Evolutionary conservation across 2,888 invertebrate genomes (phyloP), one percentile per base, ranked within the genome.

Genomic region (Cephus rjabovi): DNA sequence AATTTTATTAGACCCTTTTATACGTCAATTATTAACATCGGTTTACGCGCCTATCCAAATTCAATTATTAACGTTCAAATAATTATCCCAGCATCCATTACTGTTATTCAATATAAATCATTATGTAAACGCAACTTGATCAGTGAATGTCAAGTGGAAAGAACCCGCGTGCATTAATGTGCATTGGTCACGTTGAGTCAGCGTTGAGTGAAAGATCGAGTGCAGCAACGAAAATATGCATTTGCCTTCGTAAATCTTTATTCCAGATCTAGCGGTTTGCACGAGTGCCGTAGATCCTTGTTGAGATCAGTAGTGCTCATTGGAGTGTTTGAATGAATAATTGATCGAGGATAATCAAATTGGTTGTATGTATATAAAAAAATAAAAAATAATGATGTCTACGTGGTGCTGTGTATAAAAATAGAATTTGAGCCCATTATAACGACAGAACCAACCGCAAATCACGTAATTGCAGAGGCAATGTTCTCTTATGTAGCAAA

Each of bases 401-500:
- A 15, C 56, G 23, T 2, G 23, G 0, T 23, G 3, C 56, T 2
- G 23, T 23, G 9, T 23, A 23, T 56, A 9, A 15, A 23, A 9
- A 56, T 23, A 56, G 23, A 56, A 56, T 56, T 56, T 23, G 23
- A 56, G 23, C 56, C 23, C 23, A 56, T 15, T 11, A 11, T 3
- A 34, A 33, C 11, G 12, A 30, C 2, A 30, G 34, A 71, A 33
- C 75, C 30, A 37, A 56, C 23, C 23, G 23, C 23, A n/a, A 35
- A 74, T 74, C 74, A 74, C 74, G 74, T 74, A 74, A 74, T 74
- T 74, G 23, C 74, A 37, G 34, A 23, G 74, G 34, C 74, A 35
- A 34, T 30, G 34, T 74, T 74, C 74, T 74, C 34, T 34, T 34
- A 35, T 30, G 34, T 23, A 30, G 74, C 34, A 37, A 74, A 71